Percentiles rank a stretch among this genome's conserved stretches.
Conservation (phyloP, 2,888 invertebrate species). For the Pyrrhosoma nymphula region DNA sequence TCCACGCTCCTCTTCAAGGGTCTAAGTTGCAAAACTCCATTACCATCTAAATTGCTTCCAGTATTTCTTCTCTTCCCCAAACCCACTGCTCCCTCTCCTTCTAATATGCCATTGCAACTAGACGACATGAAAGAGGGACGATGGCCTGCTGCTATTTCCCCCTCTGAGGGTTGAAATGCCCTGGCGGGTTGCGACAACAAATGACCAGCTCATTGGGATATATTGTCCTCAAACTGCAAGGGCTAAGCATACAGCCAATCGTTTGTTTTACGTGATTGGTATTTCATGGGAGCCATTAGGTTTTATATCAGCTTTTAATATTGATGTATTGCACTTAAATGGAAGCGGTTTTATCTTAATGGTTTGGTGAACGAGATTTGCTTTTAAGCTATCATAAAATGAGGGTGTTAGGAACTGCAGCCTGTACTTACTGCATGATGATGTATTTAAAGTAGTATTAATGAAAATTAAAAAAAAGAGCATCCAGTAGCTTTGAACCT, state of each 20-base stretch:
- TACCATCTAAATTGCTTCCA: conserved; percentile 62
- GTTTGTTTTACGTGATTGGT: not conserved
- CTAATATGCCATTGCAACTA: not conserved
- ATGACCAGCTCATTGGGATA: not conserved
- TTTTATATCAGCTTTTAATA: no score
- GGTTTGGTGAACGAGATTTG: no score
- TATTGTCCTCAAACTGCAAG: not conserved
- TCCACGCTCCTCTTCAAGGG: not conserved
- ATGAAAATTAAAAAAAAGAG: no score
- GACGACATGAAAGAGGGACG: not conserved
- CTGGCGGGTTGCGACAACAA: not conserved
- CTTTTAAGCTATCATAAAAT: no score
- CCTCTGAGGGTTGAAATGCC: not conserved
- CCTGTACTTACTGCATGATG: no score
- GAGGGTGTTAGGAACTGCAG: no score
- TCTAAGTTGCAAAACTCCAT: conserved; percentile 62
- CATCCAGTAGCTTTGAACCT: no score
- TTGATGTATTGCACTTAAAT: no score
- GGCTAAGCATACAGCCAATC: not conserved
- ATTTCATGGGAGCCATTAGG: no score
- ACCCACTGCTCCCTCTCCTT: not conserved
- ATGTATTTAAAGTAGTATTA: no score
- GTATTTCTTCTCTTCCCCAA: not conserved
- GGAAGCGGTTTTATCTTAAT: no score
- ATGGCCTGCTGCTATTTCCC: not conserved